These are phyloP conservation scores for Tychaedon coryphoeus DNA, from an alignment of 2,113 vertebrate species.

Conservation along the genomic window DNA sequence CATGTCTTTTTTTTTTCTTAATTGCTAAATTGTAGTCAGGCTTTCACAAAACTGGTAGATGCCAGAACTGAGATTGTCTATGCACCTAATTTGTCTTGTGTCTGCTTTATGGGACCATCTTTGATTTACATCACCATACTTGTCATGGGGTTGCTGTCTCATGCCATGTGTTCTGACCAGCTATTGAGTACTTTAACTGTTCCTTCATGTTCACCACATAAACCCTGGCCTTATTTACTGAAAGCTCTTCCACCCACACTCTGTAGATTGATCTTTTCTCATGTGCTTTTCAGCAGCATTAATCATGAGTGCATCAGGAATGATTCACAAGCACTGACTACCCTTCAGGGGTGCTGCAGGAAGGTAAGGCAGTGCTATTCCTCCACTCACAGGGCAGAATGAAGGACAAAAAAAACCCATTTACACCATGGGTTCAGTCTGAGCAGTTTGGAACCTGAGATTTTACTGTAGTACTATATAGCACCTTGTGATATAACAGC, in stretches of 20 bases:
- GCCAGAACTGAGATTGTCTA: neutral
- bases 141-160: neutral
- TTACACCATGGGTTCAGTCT: neutral
- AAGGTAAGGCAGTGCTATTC: neutral
- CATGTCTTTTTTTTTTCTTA: neutral
- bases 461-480: neutral
- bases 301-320: neutral
- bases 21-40: neutral
- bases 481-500: neutral
- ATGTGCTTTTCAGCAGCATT: neutral
- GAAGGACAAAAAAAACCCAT: neutral
- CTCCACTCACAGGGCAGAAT: neutral
- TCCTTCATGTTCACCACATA: neutral
- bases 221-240: neutral
- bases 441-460: neutral
- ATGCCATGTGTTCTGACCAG: neutral
- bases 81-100: neutral
- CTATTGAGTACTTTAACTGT: neutral
- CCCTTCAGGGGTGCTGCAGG: neutral
- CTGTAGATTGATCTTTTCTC: neutral
- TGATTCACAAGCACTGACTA: neutral
- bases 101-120: neutral
- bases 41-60: neutral
- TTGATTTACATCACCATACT: neutral
- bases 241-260: neutral